Conservation (phyloP, 2,888 invertebrate genomes). For the Busseola fusca region DNA sequence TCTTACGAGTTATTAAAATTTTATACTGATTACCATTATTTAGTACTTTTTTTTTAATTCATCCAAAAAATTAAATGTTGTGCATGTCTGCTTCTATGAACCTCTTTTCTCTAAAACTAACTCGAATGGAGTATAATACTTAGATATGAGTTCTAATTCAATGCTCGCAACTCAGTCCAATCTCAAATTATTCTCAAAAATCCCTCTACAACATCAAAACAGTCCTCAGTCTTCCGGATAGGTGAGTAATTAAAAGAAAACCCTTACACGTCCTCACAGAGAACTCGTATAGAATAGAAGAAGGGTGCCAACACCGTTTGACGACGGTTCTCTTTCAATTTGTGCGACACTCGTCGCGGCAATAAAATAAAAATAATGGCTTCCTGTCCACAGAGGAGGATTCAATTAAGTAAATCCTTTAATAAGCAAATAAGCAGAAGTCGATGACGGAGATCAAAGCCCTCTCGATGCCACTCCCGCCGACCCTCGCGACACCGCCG, state of each 20-base stretch:
- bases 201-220: slow-evolving; percentile 27
- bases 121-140: too few species aligned
- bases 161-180: not conserved
- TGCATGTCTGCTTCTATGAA: too few species aligned
- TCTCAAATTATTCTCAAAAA: slow-evolving; percentile 11
- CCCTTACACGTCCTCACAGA: slow-evolving; percentile 31
- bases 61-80: too few species aligned
- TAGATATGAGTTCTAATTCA: not conserved
- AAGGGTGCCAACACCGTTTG: slow-evolving; percentile 47
- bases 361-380: slow-evolving; percentile 63
- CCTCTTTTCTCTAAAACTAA: too few species aligned
- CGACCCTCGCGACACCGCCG: slow-evolving; percentile 53
- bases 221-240: slow-evolving; percentile 22
- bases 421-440: slow-evolving; percentile 79
- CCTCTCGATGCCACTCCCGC: slow-evolving; percentile 60
- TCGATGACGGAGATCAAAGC: slow-evolving; percentile 74
- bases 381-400: slow-evolving; percentile 55
- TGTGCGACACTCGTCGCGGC: slow-evolving; percentile 42
- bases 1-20: too few species aligned
- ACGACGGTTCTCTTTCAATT: slow-evolving; percentile 49
- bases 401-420: slow-evolving; percentile 66
- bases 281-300: slow-evolving; percentile 12
- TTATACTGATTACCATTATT: too few species aligned
- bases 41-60: too few species aligned
- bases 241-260: slow-evolving; percentile 47